These are phyloP conservation scores for Dilophus febrilis DNA, from an alignment of 2,888 invertebrate genomes.

Conservation along the genomic window DNA sequence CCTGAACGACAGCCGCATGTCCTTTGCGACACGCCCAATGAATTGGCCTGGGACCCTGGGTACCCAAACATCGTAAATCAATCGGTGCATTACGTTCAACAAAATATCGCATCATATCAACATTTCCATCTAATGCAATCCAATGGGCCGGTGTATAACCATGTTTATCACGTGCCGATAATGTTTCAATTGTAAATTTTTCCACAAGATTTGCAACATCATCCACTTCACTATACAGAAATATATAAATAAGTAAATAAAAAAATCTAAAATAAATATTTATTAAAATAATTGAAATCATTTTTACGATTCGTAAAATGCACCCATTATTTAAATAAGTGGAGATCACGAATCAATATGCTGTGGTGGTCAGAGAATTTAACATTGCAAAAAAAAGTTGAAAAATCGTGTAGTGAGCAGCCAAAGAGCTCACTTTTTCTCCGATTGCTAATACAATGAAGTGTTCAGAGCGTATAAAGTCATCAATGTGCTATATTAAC, in stretches of 20 bases:
- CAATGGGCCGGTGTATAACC: conserved; percentile 89
- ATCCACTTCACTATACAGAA: conserved; percentile 58
- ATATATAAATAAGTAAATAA: conserved; percentile 25
- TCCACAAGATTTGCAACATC: conserved; percentile 74
- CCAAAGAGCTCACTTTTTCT: no score
- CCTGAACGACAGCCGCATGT: conserved; percentile 76
- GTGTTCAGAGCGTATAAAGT: no score
- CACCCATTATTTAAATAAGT: no score
- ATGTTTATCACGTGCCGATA: conserved; percentile 73
- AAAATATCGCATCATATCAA: conserved; percentile 75
- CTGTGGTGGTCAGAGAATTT: no score
- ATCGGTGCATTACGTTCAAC: conserved; percentile 70
- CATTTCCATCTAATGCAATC: conserved; percentile 78
- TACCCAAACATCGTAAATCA: conserved; percentile 72
- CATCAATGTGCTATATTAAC: no score
- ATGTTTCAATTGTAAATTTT: conserved; percentile 56
- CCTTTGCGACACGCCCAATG: conserved; percentile 93
- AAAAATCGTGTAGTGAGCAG: no score
- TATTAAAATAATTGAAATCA: neutral
- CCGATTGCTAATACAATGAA: no score
- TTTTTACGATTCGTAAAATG: no score
- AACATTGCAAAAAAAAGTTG: no score
- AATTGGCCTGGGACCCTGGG: conserved; percentile 77
- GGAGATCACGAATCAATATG: no score
- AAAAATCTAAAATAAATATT: conserved; percentile 18